phyloP scores from a whole-genome alignment of 2,888 invertebrate genomes.

The Eucera pruinosa region DNA sequence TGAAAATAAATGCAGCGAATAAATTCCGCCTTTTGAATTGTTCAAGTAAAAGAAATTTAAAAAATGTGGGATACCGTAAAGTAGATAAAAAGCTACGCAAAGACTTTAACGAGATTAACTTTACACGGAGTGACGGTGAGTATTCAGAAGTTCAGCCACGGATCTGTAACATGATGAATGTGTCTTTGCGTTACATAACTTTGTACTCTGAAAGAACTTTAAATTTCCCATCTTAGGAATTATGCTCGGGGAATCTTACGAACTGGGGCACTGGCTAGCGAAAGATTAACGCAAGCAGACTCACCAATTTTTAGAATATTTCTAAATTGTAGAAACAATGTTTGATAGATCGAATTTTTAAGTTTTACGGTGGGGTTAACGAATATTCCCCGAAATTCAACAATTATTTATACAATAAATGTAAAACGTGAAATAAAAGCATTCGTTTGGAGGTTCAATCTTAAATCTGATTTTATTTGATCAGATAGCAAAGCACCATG shows the following conservation, averaged over 20 bases:
- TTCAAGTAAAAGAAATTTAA: not conserved
- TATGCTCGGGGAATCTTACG: not conserved
- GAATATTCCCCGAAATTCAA: no score
- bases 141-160: slow-evolving; percentile 5
- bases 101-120: slow-evolving; percentile 12
- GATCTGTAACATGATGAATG: slow-evolving; percentile 24
- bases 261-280: slow-evolving; percentile 3
- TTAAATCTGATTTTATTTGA: slow-evolving; percentile 10
- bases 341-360: no score
- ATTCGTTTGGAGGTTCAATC: not conserved
- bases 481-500: not conserved
- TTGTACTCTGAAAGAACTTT: slow-evolving; percentile 13
- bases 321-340: not conserved
- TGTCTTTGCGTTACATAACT: slow-evolving; percentile 23
- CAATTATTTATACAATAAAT: no score
- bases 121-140: not conserved
- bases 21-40: not conserved
- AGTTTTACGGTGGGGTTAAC: no score
- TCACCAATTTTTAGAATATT: not conserved
- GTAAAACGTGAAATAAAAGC: no score
- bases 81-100: not conserved
- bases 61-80: not conserved
- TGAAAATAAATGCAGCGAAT: no score
- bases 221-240: slow-evolving; percentile 7
- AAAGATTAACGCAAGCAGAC: not conserved